Conservation (phyloP, 2,113 vertebrate species). For the Passer domesticus region DNA sequence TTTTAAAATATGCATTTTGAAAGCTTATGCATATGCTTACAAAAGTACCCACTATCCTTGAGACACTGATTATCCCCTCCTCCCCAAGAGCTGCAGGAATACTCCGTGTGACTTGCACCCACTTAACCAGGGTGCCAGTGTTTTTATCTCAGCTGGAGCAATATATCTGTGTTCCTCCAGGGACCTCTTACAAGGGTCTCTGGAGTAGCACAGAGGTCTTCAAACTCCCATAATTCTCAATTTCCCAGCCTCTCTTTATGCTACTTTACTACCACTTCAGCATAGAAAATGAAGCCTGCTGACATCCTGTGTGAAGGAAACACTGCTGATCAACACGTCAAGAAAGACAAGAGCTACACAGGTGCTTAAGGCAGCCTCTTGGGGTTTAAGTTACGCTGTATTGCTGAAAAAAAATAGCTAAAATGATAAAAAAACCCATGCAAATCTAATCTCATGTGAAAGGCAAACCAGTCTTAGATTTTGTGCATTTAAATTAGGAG, state of each 20-base stretch:
- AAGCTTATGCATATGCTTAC: neutral
- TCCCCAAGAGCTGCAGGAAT: neutral
- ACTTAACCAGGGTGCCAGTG: neutral
- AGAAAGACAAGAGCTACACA: neutral
- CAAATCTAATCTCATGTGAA: neutral
- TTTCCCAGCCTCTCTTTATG: neutral
- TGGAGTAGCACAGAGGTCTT: neutral
- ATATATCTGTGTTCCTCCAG: neutral
- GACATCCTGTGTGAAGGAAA: neutral
- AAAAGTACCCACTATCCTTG: neutral
- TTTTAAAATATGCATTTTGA: neutral
- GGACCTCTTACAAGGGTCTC: neutral
- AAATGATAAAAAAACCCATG: neutral
- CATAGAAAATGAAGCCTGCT: neutral
- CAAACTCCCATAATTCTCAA: neutral
- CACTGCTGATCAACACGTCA: neutral
- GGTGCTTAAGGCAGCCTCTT: neutral
- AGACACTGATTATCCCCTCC: neutral
- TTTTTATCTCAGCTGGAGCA: neutral
- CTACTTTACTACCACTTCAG: neutral
- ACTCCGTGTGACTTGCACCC: neutral
- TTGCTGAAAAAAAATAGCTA: neutral
- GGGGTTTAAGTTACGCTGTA: neutral
- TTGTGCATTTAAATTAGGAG: neutral
- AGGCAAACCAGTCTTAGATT: neutral